Base-by-base conservation (phyloP, 2,888 invertebrate genomes). In the Dicyrtoma fusca region DNA sequence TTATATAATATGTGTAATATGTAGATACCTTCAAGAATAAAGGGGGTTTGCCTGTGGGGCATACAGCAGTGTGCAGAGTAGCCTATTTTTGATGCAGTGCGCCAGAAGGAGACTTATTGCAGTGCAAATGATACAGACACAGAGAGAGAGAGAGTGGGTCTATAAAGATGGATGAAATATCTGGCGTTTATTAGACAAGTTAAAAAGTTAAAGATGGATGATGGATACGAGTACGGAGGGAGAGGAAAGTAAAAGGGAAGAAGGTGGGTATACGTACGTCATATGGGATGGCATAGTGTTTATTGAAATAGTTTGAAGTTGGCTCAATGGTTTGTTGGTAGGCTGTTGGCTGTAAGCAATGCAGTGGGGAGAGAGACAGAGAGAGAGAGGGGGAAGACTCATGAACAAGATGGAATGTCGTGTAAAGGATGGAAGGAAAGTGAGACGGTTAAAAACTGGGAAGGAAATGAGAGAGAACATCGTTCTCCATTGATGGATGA, bases 271-370 rank as follows among this genome's bases (percentile, higher is more conserved):
- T 21, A 23, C 49, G 49, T 55, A 13, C 13, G 49, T 55, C 21
- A 23, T 13, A 55, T 55, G 44, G 47, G 45, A 64, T n/a, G 26
- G 64, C n/a, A n/a, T 23, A 26, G 17, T 63, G 63, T 64, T 64
- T 64, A 64, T 64, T 64, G 64, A 64, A 64, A 64, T 64, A 64
- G 64, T 64, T 64, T 23, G 21, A 26, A 25, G 51, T 23, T 44
- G 19, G 44, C n/a, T 59, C 25, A 49, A 62, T 51, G 26, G 49
- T 49, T 64, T 64, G 64, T 51, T 64, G 63, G 26, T 59, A 17
- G 14, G 61, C 42, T 44, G 42, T 42, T 6, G n/a, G 11, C 13
- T 26, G 44, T 10, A 5, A 3, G 4, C 34, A 8, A 34, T 34
- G 34, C 34, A 34, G 34, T 34, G 8, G 4, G 8, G 4, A 34